A percentile compares a stretch with the other conserved stretches of the same genome.
These are phyloP conservation scores for Ornithoptera priamus DNA, from an alignment of 2,888 invertebrate genomes.

Conservation along the genomic window DNA sequence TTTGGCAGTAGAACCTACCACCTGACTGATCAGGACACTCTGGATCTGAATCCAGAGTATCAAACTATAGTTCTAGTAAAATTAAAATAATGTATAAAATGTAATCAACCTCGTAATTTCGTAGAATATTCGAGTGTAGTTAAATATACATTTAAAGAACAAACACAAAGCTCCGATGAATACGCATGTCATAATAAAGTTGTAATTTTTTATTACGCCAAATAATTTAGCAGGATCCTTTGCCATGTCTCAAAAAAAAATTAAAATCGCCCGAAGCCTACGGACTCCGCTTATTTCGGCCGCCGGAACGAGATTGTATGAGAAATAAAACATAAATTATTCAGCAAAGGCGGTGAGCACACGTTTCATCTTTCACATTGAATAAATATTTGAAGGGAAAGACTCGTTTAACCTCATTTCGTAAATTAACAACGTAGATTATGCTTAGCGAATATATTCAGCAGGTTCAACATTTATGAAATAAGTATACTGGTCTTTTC, in stretches of 20 bases:
- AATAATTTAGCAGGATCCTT: slow-evolving; percentile 22
- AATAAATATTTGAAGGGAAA: slow-evolving; percentile 59
- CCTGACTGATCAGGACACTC: too few species aligned
- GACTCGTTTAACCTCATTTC: slow-evolving; percentile 56
- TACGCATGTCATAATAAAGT: slow-evolving; percentile 13
- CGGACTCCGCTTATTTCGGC: slow-evolving; percentile 48
- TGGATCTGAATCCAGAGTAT: too few species aligned
- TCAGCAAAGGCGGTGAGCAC: slow-evolving; percentile 61
- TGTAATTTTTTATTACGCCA: slow-evolving; percentile 21
- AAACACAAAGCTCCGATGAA: slow-evolving; percentile 13
- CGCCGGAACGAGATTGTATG: slow-evolving; percentile 48
- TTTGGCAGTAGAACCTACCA: too few species aligned
- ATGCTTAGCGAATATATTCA: slow-evolving; percentile 41
- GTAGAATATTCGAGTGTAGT: neutral
- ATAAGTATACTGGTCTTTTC: slow-evolving; percentile 29
- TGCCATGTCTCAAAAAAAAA: slow-evolving; percentile 39
- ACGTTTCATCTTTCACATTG: slow-evolving; percentile 67
- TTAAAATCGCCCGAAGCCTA: slow-evolving; percentile 50
- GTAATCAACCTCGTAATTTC: neutral
- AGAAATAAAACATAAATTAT: slow-evolving; percentile 70
- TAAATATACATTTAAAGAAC: slow-evolving; percentile 2
- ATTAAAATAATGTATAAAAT: neutral
- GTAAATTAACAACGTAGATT: slow-evolving; percentile 56
- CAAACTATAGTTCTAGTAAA: too few species aligned
- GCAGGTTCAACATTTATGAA: slow-evolving; percentile 31